Conservation (phyloP, 2,888 invertebrate genomes). For the Agrochola lota region DNA sequence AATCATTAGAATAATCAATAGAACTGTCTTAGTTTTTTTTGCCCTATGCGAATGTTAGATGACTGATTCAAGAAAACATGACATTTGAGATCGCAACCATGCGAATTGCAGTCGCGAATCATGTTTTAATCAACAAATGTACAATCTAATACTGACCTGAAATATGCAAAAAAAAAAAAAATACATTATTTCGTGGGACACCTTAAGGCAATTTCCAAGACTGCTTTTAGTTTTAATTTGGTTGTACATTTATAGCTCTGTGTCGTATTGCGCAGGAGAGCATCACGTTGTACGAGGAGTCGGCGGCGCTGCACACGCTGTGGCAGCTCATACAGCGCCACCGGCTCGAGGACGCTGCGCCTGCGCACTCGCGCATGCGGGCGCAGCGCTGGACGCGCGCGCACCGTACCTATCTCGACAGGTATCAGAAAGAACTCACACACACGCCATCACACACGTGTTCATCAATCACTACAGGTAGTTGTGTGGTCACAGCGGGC, state of each 20-base stretch:
- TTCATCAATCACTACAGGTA: not conserved
- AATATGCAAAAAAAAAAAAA: not conserved
- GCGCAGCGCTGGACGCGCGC: conserved; percentile 55
- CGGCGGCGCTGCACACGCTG: conserved; percentile 61
- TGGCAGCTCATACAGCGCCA: conserved; percentile 67
- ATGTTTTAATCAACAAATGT: not conserved
- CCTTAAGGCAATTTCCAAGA: not conserved
- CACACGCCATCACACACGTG: not conserved
- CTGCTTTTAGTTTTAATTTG: not conserved
- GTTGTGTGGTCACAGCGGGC: conserved; percentile 44
- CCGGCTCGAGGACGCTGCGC: conserved; percentile 36
- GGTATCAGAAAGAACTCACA: conserved; percentile 12
- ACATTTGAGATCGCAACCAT: not conserved
- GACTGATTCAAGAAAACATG: not conserved
- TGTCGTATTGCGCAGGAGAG: conserved; percentile 30
- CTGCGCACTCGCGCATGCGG: conserved; percentile 5
- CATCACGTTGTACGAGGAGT: conserved; percentile 43
- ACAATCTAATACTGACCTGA: not conserved
- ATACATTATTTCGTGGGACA: too few relatives aligned
- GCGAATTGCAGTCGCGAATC: too few relatives aligned
- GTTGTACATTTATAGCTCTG: not conserved
- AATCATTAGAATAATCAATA: not conserved
- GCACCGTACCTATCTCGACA: conserved; percentile 31
- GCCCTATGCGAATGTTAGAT: not conserved
- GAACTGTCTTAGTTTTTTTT: not conserved